Evolutionary conservation across 2,113 vertebrate species (phyloP), one percentile per base, ranked within the genome.

Genomic region (Anarrhichthys ocellatus): DNA sequence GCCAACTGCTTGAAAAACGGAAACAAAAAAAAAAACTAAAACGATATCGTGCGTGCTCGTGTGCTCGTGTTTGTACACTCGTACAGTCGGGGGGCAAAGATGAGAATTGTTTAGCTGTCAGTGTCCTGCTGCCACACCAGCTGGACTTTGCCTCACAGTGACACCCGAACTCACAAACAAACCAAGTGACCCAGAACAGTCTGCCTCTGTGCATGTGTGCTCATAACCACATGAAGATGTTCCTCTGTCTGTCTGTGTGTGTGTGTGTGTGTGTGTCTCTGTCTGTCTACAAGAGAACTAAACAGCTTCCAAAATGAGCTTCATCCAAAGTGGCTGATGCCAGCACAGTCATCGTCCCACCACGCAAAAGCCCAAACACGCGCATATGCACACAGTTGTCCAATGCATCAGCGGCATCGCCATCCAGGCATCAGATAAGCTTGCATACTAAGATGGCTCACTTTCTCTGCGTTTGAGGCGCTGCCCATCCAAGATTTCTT

Each of bases 401-500:
- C 86, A 85, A 88, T 54, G 46, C 74, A 73, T 88, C 81, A 83
- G 70, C 76, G 72, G 65, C 81, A 74, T 91, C 86, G 80, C 22
- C 46, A 87, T 88, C 74, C 89, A 88, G 68, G 78, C 85, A 86
- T 89, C 87, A 92, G 82, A 90, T 82, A 73, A 79, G 87, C 87
- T 88, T 89, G 76, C 79, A 87, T 84, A 74, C 81, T 66, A 90
- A 84, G 86, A 91, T 90, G 82, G 85, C 87, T 91, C 84, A 84
- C 80, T 86, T 77, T 78, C 52, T 87, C 80, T 86, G 72, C 87
- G 91, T 91, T 92, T 92, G 92, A 92, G 88, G 78, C 75, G 62
- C 74, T 91, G 88, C 91, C 92, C 91, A 90, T 86, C 70, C 11
- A 90, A 89, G 84, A 92, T 92, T 90, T 91, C 89, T 89, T 91